Percentiles rank a stretch among this genome's conserved stretches.
These are phyloP conservation scores for Chaetogeoica ovagalla DNA, from an alignment of 2,888 invertebrate species.

Conservation along the genomic window DNA sequence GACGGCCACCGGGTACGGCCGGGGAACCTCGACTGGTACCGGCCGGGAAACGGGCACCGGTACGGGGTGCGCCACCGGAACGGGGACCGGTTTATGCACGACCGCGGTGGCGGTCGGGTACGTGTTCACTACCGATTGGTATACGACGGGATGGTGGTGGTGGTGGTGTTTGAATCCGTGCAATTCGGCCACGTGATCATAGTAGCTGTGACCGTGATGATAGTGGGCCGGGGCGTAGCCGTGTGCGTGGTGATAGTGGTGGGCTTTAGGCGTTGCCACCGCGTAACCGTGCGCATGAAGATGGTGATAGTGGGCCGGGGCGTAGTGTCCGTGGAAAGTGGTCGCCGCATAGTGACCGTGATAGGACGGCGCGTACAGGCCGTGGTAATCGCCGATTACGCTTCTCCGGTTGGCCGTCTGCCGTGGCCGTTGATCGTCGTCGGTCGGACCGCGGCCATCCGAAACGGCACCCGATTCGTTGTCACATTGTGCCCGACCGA, in stretches of 20 bases:
- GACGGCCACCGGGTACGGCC: conserved; percentile 42
- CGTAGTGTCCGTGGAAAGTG: conserved; percentile 24
- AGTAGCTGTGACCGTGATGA: not conserved
- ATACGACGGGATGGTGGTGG: conserved; percentile 32
- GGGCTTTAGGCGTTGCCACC: not conserved
- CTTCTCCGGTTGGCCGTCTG: conserved; percentile 35
- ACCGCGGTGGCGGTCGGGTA: conserved; percentile 45
- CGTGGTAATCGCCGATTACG: conserved; percentile 21
- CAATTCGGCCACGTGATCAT: not conserved
- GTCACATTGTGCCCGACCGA: not conserved
- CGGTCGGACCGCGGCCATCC: not conserved
- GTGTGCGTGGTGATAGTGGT: conserved; percentile 19
- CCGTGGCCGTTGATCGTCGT: not conserved
- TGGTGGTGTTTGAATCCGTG: conserved; percentile 8
- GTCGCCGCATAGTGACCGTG: conserved; percentile 11
- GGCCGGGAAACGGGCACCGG: conserved; percentile 40
- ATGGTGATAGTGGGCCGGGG: not conserved
- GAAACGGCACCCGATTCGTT: not conserved
- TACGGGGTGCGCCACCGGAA: conserved; percentile 40
- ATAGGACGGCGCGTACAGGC: conserved; percentile 15
- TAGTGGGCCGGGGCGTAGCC: not conserved
- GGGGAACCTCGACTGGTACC: conserved; percentile 36
- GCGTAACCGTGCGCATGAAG: not conserved
- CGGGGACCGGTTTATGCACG: conserved; percentile 43
- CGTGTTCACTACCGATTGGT: conserved; percentile 46